Evolutionary conservation across 2,888 invertebrate genomes (phyloP).

Genomic region (Mythimna pallens): DNA sequence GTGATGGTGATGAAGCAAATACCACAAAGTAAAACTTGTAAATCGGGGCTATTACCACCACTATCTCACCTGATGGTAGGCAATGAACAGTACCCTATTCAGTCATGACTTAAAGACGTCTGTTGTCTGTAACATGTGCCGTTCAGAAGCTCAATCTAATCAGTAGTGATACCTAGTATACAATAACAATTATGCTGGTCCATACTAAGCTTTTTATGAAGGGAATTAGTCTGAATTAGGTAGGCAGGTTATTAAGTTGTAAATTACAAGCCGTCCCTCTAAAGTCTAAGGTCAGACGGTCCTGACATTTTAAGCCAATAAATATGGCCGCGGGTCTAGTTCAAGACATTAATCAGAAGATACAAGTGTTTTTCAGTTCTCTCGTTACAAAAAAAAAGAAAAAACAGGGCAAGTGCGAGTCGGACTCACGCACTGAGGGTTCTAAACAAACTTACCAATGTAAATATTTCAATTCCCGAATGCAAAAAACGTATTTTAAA

Average conservation of each 20-base stretch:
- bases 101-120: too few relatives aligned
- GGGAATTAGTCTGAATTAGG: not conserved
- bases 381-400: not conserved
- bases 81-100: too few relatives aligned
- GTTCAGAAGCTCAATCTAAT: too few relatives aligned
- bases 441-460: too few relatives aligned
- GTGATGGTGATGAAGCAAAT: too few relatives aligned
- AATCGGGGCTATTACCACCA: too few relatives aligned
- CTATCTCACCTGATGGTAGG: too few relatives aligned
- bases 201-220: not conserved
- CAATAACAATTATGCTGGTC: not conserved
- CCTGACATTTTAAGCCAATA: conserved; percentile 36
- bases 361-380: conserved; percentile 37
- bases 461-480: too few relatives aligned
- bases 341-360: conserved; percentile 39
- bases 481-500: too few relatives aligned
- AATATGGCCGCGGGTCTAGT: conserved; percentile 32
- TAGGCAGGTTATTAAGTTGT: conserved; percentile 9
- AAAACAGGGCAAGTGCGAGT: conserved; percentile 6
- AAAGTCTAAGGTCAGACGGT: conserved; percentile 26
- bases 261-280: conserved; percentile 21
- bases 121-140: too few relatives aligned
- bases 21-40: too few relatives aligned
- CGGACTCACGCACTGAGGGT: too few relatives aligned
- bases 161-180: not conserved